phyloP scores from a whole-genome alignment of 1,140 invertebrate genomes.

The Zaprionus ghesquierei region DNA sequence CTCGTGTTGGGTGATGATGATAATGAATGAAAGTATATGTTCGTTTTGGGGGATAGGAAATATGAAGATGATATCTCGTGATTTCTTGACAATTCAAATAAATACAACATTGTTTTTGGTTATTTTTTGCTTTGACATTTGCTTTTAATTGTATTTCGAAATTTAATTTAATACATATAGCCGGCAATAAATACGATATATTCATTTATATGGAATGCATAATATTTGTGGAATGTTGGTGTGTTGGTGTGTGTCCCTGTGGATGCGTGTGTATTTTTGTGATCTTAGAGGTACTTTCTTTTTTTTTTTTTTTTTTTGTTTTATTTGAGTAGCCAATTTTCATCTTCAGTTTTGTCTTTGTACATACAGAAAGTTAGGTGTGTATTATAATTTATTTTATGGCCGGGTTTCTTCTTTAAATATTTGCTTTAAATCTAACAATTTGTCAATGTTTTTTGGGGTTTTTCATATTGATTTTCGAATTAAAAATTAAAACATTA shows the following conservation, averaged over 20 bases:
- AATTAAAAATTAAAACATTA: slow-evolving; percentile 63
- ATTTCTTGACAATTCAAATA: slow-evolving; percentile 51
- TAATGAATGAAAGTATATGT: background rate
- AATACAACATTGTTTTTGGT: slow-evolving; percentile 68
- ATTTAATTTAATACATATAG: slow-evolving; percentile 70
- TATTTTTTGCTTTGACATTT: slow-evolving; percentile 76
- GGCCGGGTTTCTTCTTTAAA: slow-evolving; percentile 22
- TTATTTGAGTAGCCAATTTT: slow-evolving; percentile 41
- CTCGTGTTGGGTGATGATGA: background rate
- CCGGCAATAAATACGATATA: slow-evolving; percentile 72
- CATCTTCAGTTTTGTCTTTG: slow-evolving; percentile 17
- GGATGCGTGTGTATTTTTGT: slow-evolving; percentile 11
- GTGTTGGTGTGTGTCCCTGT: slow-evolving; percentile 23
- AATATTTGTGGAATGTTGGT: slow-evolving; percentile 60
- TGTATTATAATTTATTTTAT: slow-evolving; percentile 33
- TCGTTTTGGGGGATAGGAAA: background rate
- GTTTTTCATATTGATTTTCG: slow-evolving; percentile 38
- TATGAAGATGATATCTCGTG: background rate
- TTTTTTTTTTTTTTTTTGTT: slow-evolving; percentile 28
- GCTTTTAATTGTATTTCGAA: slow-evolving; percentile 80
- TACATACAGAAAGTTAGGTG: slow-evolving; percentile 26
- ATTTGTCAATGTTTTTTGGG: slow-evolving; percentile 19
- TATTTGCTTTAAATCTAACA: slow-evolving; percentile 49
- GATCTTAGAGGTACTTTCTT: slow-evolving; percentile 61
- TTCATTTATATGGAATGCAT: slow-evolving; percentile 68